phyloP scores from a whole-genome alignment of 2,113 vertebrate genomes.

The Bubo bubo region DNA sequence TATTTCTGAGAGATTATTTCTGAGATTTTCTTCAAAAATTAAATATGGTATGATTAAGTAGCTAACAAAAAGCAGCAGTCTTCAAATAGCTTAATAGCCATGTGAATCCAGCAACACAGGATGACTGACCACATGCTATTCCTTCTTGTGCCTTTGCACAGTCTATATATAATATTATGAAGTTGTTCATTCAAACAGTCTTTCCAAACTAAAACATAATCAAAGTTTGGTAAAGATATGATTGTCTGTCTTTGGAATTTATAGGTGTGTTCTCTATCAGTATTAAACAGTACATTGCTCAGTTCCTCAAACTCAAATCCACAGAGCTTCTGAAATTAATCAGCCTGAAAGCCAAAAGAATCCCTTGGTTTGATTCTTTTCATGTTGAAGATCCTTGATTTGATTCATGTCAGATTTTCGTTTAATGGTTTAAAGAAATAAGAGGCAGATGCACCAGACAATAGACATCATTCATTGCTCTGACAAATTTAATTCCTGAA shows the following conservation, averaged over 20 bases:
- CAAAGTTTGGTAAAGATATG: conserved; percentile 34
- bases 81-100: conserved; percentile 20
- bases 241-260: conserved; percentile 39
- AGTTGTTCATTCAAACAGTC: conserved; percentile 24
- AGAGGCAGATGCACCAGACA: conserved; percentile 48
- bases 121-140: not conserved
- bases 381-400: conserved; percentile 47
- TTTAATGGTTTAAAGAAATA: conserved; percentile 61
- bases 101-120: not conserved
- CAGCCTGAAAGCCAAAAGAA: conserved; percentile 58
- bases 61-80: conserved; percentile 11
- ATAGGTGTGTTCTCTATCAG: not conserved
- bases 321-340: conserved; percentile 60
- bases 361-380: conserved; percentile 36
- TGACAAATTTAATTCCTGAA: conserved; percentile 66
- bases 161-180: not conserved
- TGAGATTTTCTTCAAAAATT: not conserved
- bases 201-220: conserved; percentile 41
- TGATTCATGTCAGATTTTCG: conserved; percentile 65
- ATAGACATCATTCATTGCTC: conserved; percentile 49
- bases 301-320: conserved; percentile 20
- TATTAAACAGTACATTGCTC: conserved; percentile 17
- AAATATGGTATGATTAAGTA: not conserved
- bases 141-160: not conserved
- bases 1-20: not conserved